phyloP scores from a whole-genome alignment of 2,888 invertebrate genomes.

The Aelia acuminata region DNA sequence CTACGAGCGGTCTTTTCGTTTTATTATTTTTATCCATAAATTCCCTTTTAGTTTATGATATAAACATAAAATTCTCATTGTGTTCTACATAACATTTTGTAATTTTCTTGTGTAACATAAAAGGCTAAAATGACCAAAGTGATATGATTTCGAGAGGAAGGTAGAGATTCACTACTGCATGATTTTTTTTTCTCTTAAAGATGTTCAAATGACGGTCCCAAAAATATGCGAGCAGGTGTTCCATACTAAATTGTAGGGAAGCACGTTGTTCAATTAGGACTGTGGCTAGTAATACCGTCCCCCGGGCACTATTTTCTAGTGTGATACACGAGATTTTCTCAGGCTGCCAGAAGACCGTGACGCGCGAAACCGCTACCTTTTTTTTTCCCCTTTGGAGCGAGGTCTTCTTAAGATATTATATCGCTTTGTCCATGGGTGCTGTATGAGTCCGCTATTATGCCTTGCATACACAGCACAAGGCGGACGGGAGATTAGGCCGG shows the following conservation, averaged over 20 bases:
- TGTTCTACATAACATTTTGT: no score
- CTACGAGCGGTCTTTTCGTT: no score
- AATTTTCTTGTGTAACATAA: no score
- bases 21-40: no score
- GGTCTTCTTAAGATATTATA: constrained; percentile 16
- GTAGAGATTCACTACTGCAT: no score
- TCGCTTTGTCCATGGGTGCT: constrained; percentile 28
- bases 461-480: neutral
- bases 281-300: neutral
- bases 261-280: neutral
- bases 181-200: no score
- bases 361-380: neutral
- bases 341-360: constrained; percentile 23
- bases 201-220: no score
- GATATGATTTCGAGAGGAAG: no score
- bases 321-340: constrained; percentile 1
- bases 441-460: constrained; percentile 14
- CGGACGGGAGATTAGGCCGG: neutral
- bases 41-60: no score
- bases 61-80: no score
- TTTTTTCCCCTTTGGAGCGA: neutral
- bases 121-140: no score
- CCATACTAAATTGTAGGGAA: neutral
- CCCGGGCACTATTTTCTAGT: neutral
- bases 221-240: neutral